Percentiles rank a stretch among this genome's conserved stretches.
phyloP scores from a whole-genome alignment of 2,888 invertebrate genomes.

The Caenorhabditis sulstoni region DNA sequence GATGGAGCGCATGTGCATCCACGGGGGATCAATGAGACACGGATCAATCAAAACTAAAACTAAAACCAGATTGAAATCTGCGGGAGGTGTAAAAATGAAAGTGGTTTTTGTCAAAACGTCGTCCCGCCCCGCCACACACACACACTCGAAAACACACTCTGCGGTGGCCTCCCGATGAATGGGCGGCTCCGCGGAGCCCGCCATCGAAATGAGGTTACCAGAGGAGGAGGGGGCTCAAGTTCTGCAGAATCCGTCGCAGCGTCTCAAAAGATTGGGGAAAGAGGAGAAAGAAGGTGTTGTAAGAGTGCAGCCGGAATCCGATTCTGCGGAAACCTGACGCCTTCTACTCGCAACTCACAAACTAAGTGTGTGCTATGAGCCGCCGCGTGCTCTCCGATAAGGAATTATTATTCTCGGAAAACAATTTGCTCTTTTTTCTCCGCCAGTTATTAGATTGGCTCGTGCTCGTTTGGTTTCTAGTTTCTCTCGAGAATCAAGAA shows the following conservation, averaged over 20 bases:
- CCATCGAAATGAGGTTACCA: constrained; percentile 11
- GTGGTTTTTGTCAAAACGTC: too few relatives aligned
- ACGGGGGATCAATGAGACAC: too few relatives aligned
- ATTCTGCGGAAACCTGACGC: constrained; percentile 22
- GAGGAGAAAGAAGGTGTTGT: constrained; percentile 10
- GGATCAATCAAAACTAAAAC: too few relatives aligned
- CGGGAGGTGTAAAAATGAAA: too few relatives aligned
- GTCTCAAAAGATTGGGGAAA: constrained; percentile 2
- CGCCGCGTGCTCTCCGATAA: too few relatives aligned
- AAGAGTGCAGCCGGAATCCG: constrained; percentile 14
- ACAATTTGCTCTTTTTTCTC: constrained; percentile 1
- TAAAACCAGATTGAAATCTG: too few relatives aligned
- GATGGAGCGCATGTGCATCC: too few relatives aligned
- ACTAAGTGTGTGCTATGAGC: too few relatives aligned
- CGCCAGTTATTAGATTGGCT: constrained; percentile 1
- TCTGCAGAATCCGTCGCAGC: neutral
- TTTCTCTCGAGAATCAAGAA: too few relatives aligned
- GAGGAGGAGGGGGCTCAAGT: neutral
- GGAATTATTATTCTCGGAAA: constrained; percentile 6
- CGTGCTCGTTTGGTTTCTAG: too few relatives aligned
- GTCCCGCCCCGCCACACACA: too few relatives aligned
- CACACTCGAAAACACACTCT: neutral
- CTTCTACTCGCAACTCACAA: neutral
- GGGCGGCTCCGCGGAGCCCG: too few relatives aligned
- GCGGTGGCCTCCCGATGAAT: neutral